A percentile compares a stretch with the other conserved stretches of the same genome.
These are phyloP conservation scores for Bombyx mori DNA, from an alignment of 1,140 invertebrate genomes.

Conservation along the genomic window DNA sequence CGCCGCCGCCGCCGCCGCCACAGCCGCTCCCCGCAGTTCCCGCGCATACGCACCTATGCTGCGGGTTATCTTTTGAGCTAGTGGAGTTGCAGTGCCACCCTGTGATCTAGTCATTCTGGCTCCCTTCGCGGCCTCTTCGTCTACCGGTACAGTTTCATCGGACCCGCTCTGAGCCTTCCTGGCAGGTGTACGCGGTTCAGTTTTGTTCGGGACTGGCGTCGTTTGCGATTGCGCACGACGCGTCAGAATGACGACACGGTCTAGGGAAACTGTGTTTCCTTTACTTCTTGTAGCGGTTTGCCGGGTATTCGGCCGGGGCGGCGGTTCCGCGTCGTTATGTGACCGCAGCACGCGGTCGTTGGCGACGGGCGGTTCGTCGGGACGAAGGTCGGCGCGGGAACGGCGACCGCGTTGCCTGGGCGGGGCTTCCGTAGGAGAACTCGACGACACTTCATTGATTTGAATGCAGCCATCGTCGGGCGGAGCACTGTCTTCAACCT, in stretches of 20 bases:
- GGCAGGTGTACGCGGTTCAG: neutral
- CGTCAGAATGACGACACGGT: constrained; percentile 40
- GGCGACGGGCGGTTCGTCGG: constrained; percentile 17
- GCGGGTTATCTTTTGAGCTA: constrained; percentile 22
- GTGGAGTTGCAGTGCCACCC: constrained; percentile 10
- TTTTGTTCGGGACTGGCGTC: constrained; percentile 7
- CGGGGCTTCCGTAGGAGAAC: constrained; percentile 58
- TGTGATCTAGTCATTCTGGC: constrained; percentile 27
- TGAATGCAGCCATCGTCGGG: constrained; percentile 67
- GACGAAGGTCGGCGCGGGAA: constrained; percentile 18
- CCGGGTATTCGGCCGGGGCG: constrained; percentile 42
- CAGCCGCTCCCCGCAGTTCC: constrained; percentile 18
- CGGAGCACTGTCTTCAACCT: neutral
- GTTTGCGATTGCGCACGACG: constrained; percentile 24
- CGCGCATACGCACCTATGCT: constrained; percentile 18
- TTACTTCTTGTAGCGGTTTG: constrained; percentile 25
- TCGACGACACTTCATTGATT: constrained; percentile 75
- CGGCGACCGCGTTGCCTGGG: constrained; percentile 31
- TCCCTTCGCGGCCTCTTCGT: constrained; percentile 12
- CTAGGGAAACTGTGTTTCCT: constrained; percentile 13
- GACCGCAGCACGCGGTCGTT: constrained; percentile 54
- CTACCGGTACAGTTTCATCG: constrained; percentile 12
- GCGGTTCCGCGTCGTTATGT: constrained; percentile 40
- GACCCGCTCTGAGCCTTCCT: constrained; percentile 8
- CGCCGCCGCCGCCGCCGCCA: constrained; percentile 17